Conservation (phyloP, 2,888 invertebrate species). For the Colletes collaris region DNA sequence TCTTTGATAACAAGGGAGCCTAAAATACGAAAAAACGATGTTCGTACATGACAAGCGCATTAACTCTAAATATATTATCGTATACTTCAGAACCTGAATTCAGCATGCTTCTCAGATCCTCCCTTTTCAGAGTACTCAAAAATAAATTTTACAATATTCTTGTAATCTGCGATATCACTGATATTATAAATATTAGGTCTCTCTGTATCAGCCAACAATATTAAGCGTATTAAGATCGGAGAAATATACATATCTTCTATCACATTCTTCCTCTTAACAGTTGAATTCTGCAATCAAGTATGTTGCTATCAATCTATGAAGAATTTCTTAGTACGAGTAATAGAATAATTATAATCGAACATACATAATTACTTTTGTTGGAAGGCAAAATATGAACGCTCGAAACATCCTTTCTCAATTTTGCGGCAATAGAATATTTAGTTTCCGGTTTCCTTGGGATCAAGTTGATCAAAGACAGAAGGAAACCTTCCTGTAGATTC, state of each 20-base stretch:
- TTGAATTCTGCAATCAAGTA: slow-evolving; percentile 52
- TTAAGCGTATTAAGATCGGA: slow-evolving; percentile 86
- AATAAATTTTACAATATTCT: slow-evolving; percentile 74
- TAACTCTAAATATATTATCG: neutral
- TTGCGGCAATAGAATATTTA: slow-evolving; percentile 77
- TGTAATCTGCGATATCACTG: slow-evolving; percentile 72
- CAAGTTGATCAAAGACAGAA: slow-evolving; percentile 73
- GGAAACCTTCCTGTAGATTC: slow-evolving; percentile 77
- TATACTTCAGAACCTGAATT: slow-evolving; percentile 68
- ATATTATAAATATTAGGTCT: slow-evolving; percentile 64
- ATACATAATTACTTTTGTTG: slow-evolving; percentile 47
- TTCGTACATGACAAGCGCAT: neutral
- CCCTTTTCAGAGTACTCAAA: slow-evolving; percentile 78
- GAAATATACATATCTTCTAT: slow-evolving; percentile 85
- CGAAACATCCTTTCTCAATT: slow-evolving; percentile 75
- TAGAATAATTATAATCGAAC: neutral
- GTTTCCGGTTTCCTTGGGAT: slow-evolving; percentile 73
- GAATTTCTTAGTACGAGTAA: neutral
- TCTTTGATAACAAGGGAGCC: slow-evolving; percentile 88
- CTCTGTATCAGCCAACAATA: slow-evolving; percentile 83
- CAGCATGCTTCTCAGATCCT: slow-evolving; percentile 75
- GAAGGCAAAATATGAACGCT: slow-evolving; percentile 68
- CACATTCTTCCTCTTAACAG: slow-evolving; percentile 55
- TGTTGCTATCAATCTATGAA: neutral
- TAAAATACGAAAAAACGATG: slow-evolving; percentile 75